Conservation (phyloP, 1,140 invertebrate species). For the Drosophila jambulina region DNA sequence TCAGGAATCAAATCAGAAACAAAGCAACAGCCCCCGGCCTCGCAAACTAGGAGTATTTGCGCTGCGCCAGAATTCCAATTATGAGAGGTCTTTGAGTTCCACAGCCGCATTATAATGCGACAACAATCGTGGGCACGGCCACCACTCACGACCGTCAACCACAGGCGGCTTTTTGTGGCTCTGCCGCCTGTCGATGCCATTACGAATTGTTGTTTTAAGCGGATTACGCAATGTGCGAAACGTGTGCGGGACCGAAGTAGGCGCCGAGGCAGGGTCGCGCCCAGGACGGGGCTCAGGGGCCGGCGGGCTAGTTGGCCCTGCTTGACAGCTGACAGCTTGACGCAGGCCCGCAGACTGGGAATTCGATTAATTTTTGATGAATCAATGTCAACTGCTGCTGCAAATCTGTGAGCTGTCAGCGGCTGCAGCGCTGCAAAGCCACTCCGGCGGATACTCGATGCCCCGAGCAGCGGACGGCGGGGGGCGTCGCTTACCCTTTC, state of each 20-base stretch:
- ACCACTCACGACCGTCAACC: conserved; percentile 7
- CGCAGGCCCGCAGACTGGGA: conserved; percentile 49
- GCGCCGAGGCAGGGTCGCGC: not conserved
- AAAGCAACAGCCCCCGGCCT: conserved; percentile 7
- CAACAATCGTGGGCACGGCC: conserved; percentile 26
- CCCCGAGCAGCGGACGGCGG: not conserved
- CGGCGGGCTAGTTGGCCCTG: conserved; percentile 30
- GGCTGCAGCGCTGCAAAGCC: conserved; percentile 49
- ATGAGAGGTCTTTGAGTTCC: conserved; percentile 20
- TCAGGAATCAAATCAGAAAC: conserved; percentile 13
- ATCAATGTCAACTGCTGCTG: conserved; percentile 81
- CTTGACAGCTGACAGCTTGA: conserved; percentile 69
- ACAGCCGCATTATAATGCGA: conserved; percentile 45
- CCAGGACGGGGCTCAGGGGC: not conserved
- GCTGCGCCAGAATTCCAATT: conserved; percentile 38
- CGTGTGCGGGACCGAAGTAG: conserved; percentile 6
- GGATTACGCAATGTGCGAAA: conserved; percentile 60
- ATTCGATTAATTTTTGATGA: conserved; percentile 84
- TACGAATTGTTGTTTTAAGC: conserved; percentile 70
- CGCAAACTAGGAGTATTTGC: conserved; percentile 2
- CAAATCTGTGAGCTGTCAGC: conserved; percentile 76
- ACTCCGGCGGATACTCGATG: conserved; percentile 40
- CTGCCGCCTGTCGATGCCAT: conserved; percentile 53
- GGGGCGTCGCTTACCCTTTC: conserved; percentile 13
- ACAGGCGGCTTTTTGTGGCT: conserved; percentile 26